Evolutionary conservation across 2,113 vertebrate species (phyloP).

Genomic region (Oenanthe oenanthe): DNA sequence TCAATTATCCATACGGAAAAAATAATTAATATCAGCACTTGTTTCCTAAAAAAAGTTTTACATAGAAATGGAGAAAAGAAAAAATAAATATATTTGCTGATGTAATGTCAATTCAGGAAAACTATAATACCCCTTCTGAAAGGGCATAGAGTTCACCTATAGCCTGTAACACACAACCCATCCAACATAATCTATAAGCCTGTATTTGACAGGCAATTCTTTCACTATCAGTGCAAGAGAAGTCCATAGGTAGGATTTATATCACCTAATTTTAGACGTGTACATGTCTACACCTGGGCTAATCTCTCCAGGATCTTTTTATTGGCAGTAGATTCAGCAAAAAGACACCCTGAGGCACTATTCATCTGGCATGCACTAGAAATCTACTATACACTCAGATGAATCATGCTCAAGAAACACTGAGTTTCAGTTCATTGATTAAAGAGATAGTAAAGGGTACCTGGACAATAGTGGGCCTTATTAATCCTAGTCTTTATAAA

Average conservation of each 20-base stretch:
- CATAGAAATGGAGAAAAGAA: background rate
- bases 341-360: background rate
- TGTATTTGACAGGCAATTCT: background rate
- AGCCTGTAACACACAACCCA: background rate
- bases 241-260: background rate
- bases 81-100: background rate
- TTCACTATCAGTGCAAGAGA: background rate
- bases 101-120: background rate
- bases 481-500: background rate
- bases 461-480: background rate
- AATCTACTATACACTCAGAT: background rate
- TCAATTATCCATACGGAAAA: background rate
- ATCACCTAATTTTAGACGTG: background rate
- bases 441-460: background rate
- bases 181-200: background rate
- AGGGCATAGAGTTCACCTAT: background rate
- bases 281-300: background rate
- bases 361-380: constrained; percentile 4
- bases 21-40: background rate
- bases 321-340: background rate
- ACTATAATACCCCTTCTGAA: background rate
- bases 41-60: background rate
- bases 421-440: constrained; percentile 1
- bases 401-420: background rate
- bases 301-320: background rate